Conservation (phyloP, 2,113 vertebrate genomes). For the Notiomystis cincta region DNA sequence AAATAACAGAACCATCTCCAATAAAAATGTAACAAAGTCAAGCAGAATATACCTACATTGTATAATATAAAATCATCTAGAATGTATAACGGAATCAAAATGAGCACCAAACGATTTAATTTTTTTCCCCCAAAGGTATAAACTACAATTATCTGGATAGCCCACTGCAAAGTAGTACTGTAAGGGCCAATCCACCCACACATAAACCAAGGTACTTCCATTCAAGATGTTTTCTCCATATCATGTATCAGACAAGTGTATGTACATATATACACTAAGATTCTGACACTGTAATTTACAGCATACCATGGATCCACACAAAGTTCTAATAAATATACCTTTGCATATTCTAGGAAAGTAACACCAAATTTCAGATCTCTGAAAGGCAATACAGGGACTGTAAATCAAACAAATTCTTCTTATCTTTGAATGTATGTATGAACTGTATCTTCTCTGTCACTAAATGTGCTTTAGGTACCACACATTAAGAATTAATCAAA, state of each 20-base stretch:
- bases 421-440: background rate
- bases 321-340: background rate
- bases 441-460: background rate
- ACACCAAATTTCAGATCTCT: background rate
- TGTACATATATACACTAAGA: background rate
- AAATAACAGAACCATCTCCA: background rate
- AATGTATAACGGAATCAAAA: background rate
- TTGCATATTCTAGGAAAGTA: background rate
- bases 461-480: background rate
- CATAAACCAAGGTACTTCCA: background rate
- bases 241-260: background rate
- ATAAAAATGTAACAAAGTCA: background rate
- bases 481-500: background rate
- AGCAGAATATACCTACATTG: background rate
- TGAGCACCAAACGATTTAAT: background rate
- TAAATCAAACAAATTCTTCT: background rate
- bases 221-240: background rate
- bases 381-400: background rate
- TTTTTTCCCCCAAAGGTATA: background rate
- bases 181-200: background rate
- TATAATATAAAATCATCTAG: background rate
- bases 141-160: background rate
- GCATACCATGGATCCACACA: background rate
- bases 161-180: background rate
- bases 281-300: background rate